Evolutionary conservation across 2,888 invertebrate genomes (phyloP).

Genomic region (Bhutanitis thaidina): DNA sequence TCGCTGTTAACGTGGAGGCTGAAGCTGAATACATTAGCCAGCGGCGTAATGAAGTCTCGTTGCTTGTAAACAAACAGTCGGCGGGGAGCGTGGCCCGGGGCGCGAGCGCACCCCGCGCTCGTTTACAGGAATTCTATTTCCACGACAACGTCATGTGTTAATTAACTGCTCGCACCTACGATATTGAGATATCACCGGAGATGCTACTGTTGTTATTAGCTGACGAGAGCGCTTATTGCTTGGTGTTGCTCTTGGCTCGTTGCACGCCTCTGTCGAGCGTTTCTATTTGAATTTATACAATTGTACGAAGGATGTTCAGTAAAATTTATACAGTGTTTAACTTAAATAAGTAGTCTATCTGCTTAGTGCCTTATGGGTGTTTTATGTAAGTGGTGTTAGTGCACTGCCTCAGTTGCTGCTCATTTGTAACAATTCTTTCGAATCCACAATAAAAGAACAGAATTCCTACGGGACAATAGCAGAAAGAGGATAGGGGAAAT

Average conservation of each 20-base stretch:
- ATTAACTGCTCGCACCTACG: slow-evolving; percentile 77
- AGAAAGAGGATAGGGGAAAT: too few species aligned
- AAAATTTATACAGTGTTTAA: not conserved
- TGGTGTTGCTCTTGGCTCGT: slow-evolving; percentile 42
- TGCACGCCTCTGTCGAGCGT: slow-evolving; percentile 22
- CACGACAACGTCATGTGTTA: slow-evolving; percentile 78
- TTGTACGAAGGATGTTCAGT: not conserved
- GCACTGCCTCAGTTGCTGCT: too few species aligned
- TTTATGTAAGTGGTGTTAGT: too few species aligned
- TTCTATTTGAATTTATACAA: slow-evolving; percentile 12
- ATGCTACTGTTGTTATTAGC: slow-evolving; percentile 75
- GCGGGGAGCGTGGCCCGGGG: slow-evolving; percentile 39
- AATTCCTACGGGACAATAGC: too few species aligned
- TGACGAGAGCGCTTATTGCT: slow-evolving; percentile 71
- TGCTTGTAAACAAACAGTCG: slow-evolving; percentile 76
- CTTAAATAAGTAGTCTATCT: too few species aligned
- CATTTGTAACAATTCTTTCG: too few species aligned
- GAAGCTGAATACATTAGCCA: slow-evolving; percentile 80
- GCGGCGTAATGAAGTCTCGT: slow-evolving; percentile 80
- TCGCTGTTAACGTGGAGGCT: slow-evolving; percentile 80
- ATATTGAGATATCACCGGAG: slow-evolving; percentile 75
- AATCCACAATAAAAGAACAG: too few species aligned
- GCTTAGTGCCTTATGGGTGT: too few species aligned
- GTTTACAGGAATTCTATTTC: slow-evolving; percentile 77
- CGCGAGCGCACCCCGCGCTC: slow-evolving; percentile 65